Base-by-base conservation (phyloP, 2,888 invertebrate species). In the Synanthedon myopaeformis region DNA sequence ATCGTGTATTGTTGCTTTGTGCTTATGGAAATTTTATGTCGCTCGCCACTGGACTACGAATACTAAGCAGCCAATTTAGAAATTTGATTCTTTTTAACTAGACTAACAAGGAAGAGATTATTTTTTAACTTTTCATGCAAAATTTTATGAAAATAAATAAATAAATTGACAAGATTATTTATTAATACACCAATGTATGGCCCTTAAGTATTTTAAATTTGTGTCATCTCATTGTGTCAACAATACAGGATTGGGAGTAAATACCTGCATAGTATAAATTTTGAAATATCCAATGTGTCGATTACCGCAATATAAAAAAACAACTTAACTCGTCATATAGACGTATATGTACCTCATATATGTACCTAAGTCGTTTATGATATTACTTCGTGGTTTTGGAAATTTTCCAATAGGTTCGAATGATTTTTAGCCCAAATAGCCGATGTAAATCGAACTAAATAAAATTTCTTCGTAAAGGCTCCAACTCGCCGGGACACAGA, bases 1-100 rank as follows among this genome's bases (percentile, higher is more conserved):
- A 64, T 59, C 56, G 64, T 72, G 57, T 68, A 74, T 72, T 72
- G 70, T 74, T 71, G 72, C 75, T 77, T 76, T 79, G 77, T 79
- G 67, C 62, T 73, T 68, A 76, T 77, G 73, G 69, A 75, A 76
- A 76, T 80, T 72, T 76, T 66, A 69, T 69, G 68, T 72, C 65
- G 64, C 61, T 60, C 56, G 60, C 58, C 59, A 56, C 58, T 58
- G 62, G 61, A 62, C 57, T 58, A 63, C 60, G 67, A 72, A 72
- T 70, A 62, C 59, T 64, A 68, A 70, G 65, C 61, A 65, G 66
- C 64, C 69, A 69, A 70, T 72, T 70, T 65, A 60, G 61, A 65
- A 65, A 65, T 63, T 66, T 59, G 57, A 61, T 61, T 59, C 58
- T 64, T 67, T 35, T 61, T 45, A 45, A 45, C 45, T 45, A 13